These are phyloP conservation scores for Gambusia holbrooki DNA, from an alignment of 2,113 vertebrate genomes.

Conservation along the genomic window DNA sequence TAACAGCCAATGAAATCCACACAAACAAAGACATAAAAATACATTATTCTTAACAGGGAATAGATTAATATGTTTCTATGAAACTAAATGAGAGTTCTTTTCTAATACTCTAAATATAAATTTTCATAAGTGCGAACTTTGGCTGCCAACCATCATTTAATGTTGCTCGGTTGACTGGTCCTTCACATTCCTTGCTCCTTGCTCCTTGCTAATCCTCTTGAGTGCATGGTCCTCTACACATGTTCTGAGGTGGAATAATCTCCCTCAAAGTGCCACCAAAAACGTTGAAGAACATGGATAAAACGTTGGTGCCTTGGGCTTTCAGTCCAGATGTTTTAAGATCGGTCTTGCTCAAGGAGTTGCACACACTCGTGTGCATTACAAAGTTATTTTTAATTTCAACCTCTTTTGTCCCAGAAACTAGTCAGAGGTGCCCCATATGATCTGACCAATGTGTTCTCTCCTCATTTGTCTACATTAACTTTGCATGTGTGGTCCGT, in stretches of 20 bases:
- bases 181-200: slow-evolving; percentile 41
- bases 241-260: slow-evolving; percentile 59
- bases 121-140: slow-evolving; percentile 46
- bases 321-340: slow-evolving; percentile 65
- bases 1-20: too few species aligned
- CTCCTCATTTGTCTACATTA: slow-evolving; percentile 80
- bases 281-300: slow-evolving; percentile 37
- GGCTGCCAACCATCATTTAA: slow-evolving; percentile 47
- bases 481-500: slow-evolving; percentile 71
- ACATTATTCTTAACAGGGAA: too few species aligned
- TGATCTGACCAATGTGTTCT: slow-evolving; percentile 74
- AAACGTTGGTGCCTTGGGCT: slow-evolving; percentile 57
- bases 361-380: slow-evolving; percentile 46
- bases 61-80: too few species aligned
- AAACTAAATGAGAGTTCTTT: neutral
- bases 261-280: slow-evolving; percentile 47
- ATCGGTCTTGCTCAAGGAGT: slow-evolving; percentile 72
- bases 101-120: slow-evolving; percentile 30
- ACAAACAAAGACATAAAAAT: too few species aligned
- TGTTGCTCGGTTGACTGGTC: slow-evolving; percentile 47
- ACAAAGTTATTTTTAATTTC: slow-evolving; percentile 70
- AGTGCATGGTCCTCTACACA: slow-evolving; percentile 48
- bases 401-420: slow-evolving; percentile 84
- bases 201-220: slow-evolving; percentile 65
- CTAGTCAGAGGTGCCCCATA: slow-evolving; percentile 80